Evolutionary conservation across 2,888 invertebrate genomes (phyloP), one percentile per base, ranked within the genome.

Genomic region (Lypha dubia): DNA sequence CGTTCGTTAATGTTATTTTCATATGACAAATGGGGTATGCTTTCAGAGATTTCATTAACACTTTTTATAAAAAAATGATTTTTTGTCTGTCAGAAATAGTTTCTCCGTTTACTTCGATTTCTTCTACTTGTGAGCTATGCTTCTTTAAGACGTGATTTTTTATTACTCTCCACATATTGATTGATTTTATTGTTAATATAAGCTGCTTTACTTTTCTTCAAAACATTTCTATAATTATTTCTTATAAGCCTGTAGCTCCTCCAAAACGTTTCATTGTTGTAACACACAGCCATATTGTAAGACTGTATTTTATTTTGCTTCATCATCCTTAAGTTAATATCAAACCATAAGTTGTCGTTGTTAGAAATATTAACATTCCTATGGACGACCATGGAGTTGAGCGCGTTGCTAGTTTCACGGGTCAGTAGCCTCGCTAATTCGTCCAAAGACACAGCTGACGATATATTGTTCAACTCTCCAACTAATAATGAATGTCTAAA

Each of bases 241-340:
- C 7, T 56, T 56, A 32, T 56, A 32, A 2, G 7, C 24, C 56
- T 56, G 56, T 56, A 56, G 56, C 13, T 56, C n/a, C 32, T 28
- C 56, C 32, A 56, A 32, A 32, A 11, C 1, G 35, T 35, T 11
- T 58, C 35, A 17, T n/a, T 56, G 11, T 56, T 56, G 32, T 56
- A 56, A 28, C 32, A 56, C 28, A 56, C 28, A 8, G 56, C 56
- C n/a, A 56, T 32, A 32, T 56, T 56, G n/a, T 32, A 56, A 4
- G 9, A 13, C 1, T 56, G 28, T 56, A 62, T 41, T 24, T 56
- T 28, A 8, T 56, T 56, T 28, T 56, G 51, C 15, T 41, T 13
- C 41, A 41, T 9, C 9, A 5, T 35, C 35, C 9, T 35, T 35
- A 35, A 49, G 49, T 49, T 49, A 49, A 20, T 49, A 51, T 51